Conservation (phyloP, 2,888 invertebrate species). For the Athalia cordata region DNA sequence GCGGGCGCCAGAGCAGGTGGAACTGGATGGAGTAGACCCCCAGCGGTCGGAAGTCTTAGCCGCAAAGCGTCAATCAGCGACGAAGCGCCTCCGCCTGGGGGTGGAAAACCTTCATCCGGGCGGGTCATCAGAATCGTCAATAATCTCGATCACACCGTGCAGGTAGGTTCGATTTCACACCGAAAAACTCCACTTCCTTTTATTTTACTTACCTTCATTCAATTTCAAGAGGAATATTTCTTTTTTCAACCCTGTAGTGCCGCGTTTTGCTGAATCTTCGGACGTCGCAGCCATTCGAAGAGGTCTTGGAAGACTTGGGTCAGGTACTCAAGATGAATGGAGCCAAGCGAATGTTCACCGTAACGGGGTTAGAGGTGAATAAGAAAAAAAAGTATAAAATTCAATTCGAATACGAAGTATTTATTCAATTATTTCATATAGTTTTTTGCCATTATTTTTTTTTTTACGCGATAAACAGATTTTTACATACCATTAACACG, state of each 20-base stretch:
- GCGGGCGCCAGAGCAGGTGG: conserved; percentile 61
- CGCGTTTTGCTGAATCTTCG: conserved; percentile 93
- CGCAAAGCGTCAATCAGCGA: conserved; percentile 90
- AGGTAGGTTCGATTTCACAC: conserved; percentile 76
- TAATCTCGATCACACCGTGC: conserved; percentile 93
- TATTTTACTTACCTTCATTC: neutral
- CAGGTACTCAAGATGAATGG: conserved; percentile 94
- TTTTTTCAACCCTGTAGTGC: conserved; percentile 77
- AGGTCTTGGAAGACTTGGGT: conserved; percentile 93
- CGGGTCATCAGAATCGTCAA: conserved; percentile 95
- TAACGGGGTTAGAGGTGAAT: conserved; percentile 91
- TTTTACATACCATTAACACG: conserved; percentile 13
- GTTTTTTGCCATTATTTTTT: neutral
- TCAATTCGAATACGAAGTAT: neutral
- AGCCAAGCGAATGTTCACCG: conserved; percentile 93
- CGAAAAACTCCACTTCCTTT: neutral
- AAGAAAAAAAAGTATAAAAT: neutral
- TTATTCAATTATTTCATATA: neutral
- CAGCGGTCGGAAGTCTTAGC: conserved; percentile 78
- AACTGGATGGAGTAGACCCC: conserved; percentile 78
- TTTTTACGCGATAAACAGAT: neutral
- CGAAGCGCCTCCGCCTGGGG: conserved; percentile 83
- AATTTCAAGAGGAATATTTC: conserved; percentile 43
- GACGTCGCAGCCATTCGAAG: conserved; percentile 95
- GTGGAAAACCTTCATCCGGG: conserved; percentile 86